Conservation (phyloP, 2,113 vertebrate genomes). For the Clarias batrachus region DNA sequence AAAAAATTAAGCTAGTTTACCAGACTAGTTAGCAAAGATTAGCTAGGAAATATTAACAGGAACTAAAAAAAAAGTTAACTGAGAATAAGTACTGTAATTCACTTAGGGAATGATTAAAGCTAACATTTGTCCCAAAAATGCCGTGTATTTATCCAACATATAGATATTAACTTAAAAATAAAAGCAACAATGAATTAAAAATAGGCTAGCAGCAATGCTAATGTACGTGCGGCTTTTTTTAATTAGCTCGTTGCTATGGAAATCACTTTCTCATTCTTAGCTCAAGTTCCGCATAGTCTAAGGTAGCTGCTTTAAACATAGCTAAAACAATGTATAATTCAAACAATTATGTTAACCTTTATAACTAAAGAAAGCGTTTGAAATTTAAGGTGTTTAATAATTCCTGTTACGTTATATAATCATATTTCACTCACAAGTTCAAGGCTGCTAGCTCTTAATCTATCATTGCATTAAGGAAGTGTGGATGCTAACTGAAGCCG, state of each 20-base stretch:
- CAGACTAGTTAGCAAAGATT: neutral
- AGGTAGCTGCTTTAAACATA: neutral
- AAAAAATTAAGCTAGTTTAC: neutral
- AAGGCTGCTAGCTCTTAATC: neutral
- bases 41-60: neutral
- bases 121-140: neutral
- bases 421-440: neutral
- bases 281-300: neutral
- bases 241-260: neutral
- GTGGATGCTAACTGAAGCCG: conserved; percentile 1
- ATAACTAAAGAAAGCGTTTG: neutral
- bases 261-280: neutral
- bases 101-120: neutral
- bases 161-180: no score
- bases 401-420: neutral
- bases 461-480: neutral
- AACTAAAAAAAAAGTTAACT: neutral
- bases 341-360: neutral
- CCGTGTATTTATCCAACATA: neutral
- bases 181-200: no score
- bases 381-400: neutral
- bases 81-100: neutral
- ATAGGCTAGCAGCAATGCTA: neutral
- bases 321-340: neutral
- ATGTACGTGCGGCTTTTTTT: neutral